Base-by-base conservation (phyloP, 2,888 invertebrate species). In the Tromatobia lineatoria region DNA sequence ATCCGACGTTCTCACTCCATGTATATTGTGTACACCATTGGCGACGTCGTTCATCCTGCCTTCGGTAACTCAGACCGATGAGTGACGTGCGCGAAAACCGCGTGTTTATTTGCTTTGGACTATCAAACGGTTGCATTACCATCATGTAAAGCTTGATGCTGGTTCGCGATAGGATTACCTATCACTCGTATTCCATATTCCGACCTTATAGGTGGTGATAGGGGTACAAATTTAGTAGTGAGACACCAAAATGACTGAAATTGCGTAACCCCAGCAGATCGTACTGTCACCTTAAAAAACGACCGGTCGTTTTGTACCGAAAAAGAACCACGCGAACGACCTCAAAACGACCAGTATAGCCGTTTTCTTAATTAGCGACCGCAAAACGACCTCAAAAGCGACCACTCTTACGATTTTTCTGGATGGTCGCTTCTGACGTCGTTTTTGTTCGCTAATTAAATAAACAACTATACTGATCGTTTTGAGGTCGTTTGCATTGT, bases 51-150 rank as follows among this genome's bases (percentile, higher is more conserved):
- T 70, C n/a, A 69, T 70, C 74, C 45, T 64, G 52, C 59, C 50
- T 23, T 45, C 8, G 29, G 34, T 70, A 57, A 70, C 54, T 42
- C 34, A 50, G 50, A 52, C 42, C 67, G 73, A 82, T 74, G 66
- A 75, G 38, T 59, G 71, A 80, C 50, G 71, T 45, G n/a, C 54
- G 45, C 66, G 61, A 61, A 61, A 34, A 69, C 52, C 75, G 50
- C 42, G 50, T 82, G 70, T 84, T 82, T 86, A 83, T 85, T 84
- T 78, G 82, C 80, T 82, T 86, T 83, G 64, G 70, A 74, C 71
- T 80, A 86, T 83, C 86, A 80, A 85, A 85, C 86, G 82, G 74
- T 85, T 79, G 70, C 78, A 85, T 85, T 86, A 87, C 74, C 83
- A 80, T 83, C 71, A 70, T 59, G 76, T 54, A 50, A 82, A 78